Evolutionary conservation across 2,888 invertebrate species (phyloP).

Genomic region (Platerodrilus igneus): DNA sequence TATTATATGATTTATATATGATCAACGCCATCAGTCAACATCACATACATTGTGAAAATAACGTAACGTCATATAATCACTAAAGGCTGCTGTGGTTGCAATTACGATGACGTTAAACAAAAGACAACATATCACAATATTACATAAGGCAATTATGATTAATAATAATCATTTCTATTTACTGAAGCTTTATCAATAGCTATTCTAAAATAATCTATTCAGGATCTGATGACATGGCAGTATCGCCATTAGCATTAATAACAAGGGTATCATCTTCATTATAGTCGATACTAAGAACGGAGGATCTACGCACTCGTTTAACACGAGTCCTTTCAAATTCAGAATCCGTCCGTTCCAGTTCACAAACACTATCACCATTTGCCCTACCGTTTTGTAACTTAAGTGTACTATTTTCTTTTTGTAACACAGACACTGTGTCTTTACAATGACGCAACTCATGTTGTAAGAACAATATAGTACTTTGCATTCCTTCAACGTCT

Average conservation of each 20-base stretch:
- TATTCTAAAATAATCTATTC: no score
- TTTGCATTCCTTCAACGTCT: conserved; percentile 98
- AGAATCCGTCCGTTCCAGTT: conserved; percentile 50
- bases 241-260: conserved; percentile 65
- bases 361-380: conserved; percentile 41
- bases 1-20: no score
- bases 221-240: conserved; percentile 47
- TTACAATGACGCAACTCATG: conserved; percentile 84
- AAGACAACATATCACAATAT: no score
- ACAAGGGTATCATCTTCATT: conserved; percentile 72
- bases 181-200: no score
- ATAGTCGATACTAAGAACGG: conserved; percentile 68
- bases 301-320: conserved; percentile 67
- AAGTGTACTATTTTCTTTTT: conserved; percentile 53
- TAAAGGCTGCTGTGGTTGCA: no score
- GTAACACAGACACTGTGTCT: conserved; percentile 59
- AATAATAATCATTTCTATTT: no score
- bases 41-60: no score
- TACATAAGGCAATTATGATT: no score
- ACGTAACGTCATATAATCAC: no score
- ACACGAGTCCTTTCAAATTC: conserved; percentile 51
- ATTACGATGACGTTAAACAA: no score
- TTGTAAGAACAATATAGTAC: conserved; percentile 90
- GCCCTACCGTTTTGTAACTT: conserved; percentile 34
- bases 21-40: no score